Evolutionary conservation across 2,113 vertebrate genomes (phyloP).

Genomic region (Ophthalmolycus amberensis): DNA sequence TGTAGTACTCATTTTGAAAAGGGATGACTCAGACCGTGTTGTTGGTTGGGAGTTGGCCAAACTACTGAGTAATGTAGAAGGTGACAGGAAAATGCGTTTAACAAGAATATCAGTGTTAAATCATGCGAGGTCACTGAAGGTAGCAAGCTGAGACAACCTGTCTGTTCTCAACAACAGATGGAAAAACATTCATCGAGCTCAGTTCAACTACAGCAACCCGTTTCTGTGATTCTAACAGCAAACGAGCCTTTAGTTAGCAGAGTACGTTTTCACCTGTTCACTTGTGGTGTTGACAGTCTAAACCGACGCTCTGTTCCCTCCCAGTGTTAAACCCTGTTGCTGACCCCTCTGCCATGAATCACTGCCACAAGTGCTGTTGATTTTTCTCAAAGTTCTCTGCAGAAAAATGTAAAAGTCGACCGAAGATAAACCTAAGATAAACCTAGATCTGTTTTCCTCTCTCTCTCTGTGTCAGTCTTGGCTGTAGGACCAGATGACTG

Average conservation of each 20-base stretch:
- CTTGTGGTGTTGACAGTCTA: not conserved
- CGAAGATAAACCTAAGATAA: conserved; percentile 26
- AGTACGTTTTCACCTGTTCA: not conserved
- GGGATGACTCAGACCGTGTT: not conserved
- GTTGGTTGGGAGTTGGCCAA: not conserved
- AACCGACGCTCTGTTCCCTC: not conserved
- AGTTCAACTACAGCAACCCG: not conserved
- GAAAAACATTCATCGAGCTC: not conserved
- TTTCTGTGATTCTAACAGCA: not conserved
- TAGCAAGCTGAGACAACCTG: not conserved
- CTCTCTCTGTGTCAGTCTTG: not conserved
- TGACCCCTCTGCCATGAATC: conserved; percentile 1
- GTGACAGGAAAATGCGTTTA: not conserved
- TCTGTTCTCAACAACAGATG: not conserved
- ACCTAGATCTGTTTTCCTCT: conserved; percentile 23
- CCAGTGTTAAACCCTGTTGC: conserved; percentile 8
- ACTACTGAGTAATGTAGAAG: not conserved
- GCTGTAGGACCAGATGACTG: conserved; percentile 13
- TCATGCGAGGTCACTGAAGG: not conserved
- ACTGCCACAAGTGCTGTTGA: not conserved
- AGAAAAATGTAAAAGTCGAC: conserved; percentile 23
- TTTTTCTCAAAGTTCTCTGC: conserved; percentile 22
- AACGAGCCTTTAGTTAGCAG: not conserved
- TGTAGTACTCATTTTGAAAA: not conserved
- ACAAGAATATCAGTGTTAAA: not conserved